phyloP scores from a whole-genome alignment of 2,888 invertebrate species.

The Andrena chrysosceles region DNA sequence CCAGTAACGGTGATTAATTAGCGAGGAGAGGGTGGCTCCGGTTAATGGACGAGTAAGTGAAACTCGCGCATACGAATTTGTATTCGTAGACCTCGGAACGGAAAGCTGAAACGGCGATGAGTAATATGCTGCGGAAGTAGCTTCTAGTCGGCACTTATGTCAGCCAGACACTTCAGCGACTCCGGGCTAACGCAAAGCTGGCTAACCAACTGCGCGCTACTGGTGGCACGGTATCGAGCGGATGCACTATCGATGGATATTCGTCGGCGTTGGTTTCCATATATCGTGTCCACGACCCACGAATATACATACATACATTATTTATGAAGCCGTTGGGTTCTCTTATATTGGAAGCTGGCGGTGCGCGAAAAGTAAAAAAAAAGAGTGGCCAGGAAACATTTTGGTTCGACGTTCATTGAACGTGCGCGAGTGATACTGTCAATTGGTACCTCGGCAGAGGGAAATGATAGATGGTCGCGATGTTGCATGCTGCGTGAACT shows the following conservation, averaged over 20 bases:
- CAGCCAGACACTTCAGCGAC: too few relatives aligned
- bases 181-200: too few relatives aligned
- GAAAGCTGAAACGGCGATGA: too few relatives aligned
- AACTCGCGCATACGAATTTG: too few relatives aligned
- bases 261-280: conserved; percentile 25
- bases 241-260: conserved; percentile 2
- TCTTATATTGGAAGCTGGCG: conserved; percentile 5
- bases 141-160: too few relatives aligned
- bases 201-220: neutral
- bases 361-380: neutral
- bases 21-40: too few relatives aligned
- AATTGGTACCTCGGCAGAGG: neutral
- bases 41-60: too few relatives aligned
- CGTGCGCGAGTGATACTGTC: neutral
- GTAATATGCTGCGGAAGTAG: too few relatives aligned
- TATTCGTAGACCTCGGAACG: too few relatives aligned
- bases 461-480: neutral
- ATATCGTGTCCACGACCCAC: conserved; percentile 35
- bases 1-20: too few relatives aligned
- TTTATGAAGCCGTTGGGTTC: conserved; percentile 44
- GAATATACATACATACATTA: conserved; percentile 54
- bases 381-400: neutral
- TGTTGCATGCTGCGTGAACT: neutral
- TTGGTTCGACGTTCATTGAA: neutral
- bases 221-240: neutral